A percentile compares a stretch with the other conserved stretches of the same genome.
Conservation (phyloP, 2,113 vertebrate genomes). For the Forbesichthys papilliferus region DNA sequence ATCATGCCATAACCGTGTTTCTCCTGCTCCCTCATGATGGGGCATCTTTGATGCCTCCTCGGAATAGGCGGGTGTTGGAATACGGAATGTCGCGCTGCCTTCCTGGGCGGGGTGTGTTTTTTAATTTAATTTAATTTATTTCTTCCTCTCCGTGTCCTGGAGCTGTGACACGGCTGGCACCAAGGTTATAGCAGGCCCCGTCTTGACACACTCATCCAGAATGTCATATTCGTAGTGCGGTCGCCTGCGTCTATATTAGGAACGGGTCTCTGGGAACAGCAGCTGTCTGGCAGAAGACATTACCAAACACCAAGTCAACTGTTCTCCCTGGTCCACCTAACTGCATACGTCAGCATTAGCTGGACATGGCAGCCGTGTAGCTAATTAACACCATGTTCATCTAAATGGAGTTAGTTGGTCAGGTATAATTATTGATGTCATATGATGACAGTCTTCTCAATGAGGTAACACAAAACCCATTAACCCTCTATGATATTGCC, state of each 20-base stretch:
- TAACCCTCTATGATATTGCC: no score
- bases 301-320: slow-evolving; percentile 5
- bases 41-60: slow-evolving; percentile 34
- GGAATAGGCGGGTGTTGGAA: slow-evolving; percentile 32
- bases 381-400: no score
- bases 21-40: neutral
- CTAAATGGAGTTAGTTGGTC: no score
- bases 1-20: neutral
- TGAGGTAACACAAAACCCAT: no score
- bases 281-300: slow-evolving; percentile 61
- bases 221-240: slow-evolving; percentile 8
- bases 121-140: no score
- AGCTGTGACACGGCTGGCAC: slow-evolving; percentile 18
- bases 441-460: no score
- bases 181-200: slow-evolving; percentile 21
- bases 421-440: no score
- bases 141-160: neutral
- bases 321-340: neutral
- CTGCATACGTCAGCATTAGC: neutral
- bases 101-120: slow-evolving; percentile 6
- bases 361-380: no score
- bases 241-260: slow-evolving; percentile 61
- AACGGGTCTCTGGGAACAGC: slow-evolving; percentile 61
- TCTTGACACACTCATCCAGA: slow-evolving; percentile 35
- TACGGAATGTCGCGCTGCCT: slow-evolving; percentile 43